Evolutionary conservation across 1,140 invertebrate genomes (phyloP).

Genomic region (Magallana ariakensis): DNA sequence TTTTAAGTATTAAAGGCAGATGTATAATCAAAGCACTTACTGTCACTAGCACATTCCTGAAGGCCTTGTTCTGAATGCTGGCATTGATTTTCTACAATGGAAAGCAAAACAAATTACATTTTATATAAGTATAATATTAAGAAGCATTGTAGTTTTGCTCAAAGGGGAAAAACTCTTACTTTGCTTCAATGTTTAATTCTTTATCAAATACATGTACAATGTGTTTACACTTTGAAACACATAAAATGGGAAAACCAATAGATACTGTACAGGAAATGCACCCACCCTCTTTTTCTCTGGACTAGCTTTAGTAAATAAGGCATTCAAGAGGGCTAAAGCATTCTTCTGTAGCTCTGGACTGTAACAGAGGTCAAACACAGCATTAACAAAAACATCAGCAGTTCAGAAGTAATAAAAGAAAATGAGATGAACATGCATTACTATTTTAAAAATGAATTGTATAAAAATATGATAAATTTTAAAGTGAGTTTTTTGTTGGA

Average conservation of each 20-base stretch:
- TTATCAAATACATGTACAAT: too few relatives aligned
- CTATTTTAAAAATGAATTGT: too few relatives aligned
- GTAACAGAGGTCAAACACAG: neutral
- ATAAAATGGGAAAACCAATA: too few relatives aligned
- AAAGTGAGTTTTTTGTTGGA: neutral
- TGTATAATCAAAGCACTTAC: slow-evolving; percentile 63
- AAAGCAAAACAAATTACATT: slow-evolving; percentile 31
- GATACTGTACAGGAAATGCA: neutral
- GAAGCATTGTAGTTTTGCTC: too few relatives aligned
- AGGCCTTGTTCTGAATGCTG: slow-evolving; percentile 70
- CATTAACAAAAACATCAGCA: neutral
- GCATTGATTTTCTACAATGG: slow-evolving; percentile 74
- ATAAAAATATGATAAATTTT: too few relatives aligned
- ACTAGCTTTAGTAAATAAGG: slow-evolving; percentile 94
- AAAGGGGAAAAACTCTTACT: neutral
- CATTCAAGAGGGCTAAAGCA: slow-evolving; percentile 95
- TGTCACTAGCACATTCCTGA: slow-evolving; percentile 72
- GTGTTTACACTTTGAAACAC: too few relatives aligned
- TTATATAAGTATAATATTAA: too few relatives aligned
- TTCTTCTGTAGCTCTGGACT: slow-evolving; percentile 91
- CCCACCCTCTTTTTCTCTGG: slow-evolving; percentile 84
- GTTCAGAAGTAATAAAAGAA: neutral
- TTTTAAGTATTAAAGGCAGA: too few relatives aligned
- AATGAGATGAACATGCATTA: too few relatives aligned
- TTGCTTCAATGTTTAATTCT: too few relatives aligned